Conservation (phyloP, 2,113 vertebrate genomes). For the Smithornis capensis region DNA sequence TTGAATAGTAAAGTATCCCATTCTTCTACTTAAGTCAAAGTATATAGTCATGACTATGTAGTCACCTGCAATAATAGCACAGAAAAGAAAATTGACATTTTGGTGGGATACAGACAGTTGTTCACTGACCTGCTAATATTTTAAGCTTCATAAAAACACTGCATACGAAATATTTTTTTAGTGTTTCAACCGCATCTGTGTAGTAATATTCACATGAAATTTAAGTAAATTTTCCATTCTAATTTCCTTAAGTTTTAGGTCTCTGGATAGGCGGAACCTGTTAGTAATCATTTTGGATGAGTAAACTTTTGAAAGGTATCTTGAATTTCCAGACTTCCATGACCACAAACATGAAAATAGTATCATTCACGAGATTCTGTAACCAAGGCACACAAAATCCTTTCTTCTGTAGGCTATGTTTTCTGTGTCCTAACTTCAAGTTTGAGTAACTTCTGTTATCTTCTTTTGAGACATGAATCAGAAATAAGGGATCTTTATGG, state of each 20-base stretch:
- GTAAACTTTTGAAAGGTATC: background rate
- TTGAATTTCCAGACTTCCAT: background rate
- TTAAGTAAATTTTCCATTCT: background rate
- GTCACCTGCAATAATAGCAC: constrained; percentile 80
- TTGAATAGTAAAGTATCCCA: constrained; percentile 98
- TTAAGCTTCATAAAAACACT: background rate
- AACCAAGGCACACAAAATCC: background rate
- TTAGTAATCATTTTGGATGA: background rate
- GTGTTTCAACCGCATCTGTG: background rate
- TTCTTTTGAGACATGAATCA: background rate
- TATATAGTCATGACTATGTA: constrained; percentile 97
- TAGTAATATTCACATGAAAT: background rate
- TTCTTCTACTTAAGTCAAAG: constrained; percentile 92
- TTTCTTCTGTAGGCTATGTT: background rate
- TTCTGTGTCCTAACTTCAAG: background rate
- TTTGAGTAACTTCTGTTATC: background rate
- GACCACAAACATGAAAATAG: background rate
- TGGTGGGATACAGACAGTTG: background rate
- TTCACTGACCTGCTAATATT: background rate
- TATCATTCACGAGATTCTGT: background rate
- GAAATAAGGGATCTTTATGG: background rate
- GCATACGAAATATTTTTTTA: background rate
- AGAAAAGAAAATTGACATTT: background rate
- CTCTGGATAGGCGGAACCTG: background rate
- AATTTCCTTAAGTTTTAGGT: background rate